Evolutionary conservation across 2,888 invertebrate genomes (phyloP), one percentile per base, ranked within the genome.

Genomic region (Baccha elongata): DNA sequence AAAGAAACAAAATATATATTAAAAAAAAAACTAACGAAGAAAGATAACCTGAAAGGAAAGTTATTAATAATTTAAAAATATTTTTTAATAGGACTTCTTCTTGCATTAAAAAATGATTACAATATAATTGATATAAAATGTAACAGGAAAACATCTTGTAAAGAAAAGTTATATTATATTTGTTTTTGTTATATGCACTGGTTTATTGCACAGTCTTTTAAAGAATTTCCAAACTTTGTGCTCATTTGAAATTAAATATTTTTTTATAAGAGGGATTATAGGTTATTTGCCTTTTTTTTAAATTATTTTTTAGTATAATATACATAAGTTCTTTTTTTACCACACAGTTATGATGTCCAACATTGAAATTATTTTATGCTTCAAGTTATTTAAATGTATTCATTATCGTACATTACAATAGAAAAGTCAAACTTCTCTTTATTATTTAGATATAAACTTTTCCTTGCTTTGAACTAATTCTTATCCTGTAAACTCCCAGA

Each of bases 41-140:
- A 23, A 71, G 46, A 55, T 65, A 58, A 71, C 40, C 52, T 13
- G 23, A 50, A 64, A 69, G 58, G 19, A 67, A 75, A 72, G 72
- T 78, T 85, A 71, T 74, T 71, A 60, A 83, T 69, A 50, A 84
- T 72, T 80, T 69, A 80, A 84, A 74, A 40, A 72, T 85, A 84
- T 85, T 80, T 85, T 85, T 85, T 85, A 85, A 79, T 80, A 84
- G 73, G 74, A 72, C 71, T 71, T 75, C 71, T 71, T 75, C 78
- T 78, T 71, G 74, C 71, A 75, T 81, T 67, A 58, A 81, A 74
- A 4, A 52, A 71, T 62, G 23, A 64, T 48, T 64, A 73, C 29
- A 26, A 69, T 69, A 71, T 60, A 75, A 81, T 65, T 72, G 67
- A 81, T 76, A 71, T 50, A 67, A 42, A 58, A 13, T 29, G 40